A percentile compares a stretch with the other conserved stretches of the same genome.
These are phyloP conservation scores for Cynocephalus volans DNA, from an alignment of 2,113 vertebrate genomes.

Conservation along the genomic window DNA sequence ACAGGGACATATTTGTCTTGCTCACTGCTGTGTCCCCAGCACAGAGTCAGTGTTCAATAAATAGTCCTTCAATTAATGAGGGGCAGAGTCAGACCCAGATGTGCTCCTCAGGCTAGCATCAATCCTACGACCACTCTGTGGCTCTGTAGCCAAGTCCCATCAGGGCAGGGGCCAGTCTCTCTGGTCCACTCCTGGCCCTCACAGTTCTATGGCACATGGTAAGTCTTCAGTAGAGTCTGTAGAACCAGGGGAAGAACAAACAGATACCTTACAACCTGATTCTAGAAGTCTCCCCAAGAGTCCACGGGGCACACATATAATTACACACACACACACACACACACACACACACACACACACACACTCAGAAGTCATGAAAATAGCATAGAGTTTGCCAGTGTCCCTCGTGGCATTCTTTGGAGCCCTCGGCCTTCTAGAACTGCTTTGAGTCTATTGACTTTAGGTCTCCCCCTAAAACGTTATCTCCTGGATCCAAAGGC, in stretches of 20 bases:
- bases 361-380: background rate
- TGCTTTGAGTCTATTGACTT: conserved; percentile 37
- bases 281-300: conserved; percentile 20
- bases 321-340: background rate
- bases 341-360: no score
- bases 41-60: background rate
- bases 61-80: background rate
- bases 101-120: background rate
- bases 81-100: background rate
- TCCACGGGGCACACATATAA: background rate
- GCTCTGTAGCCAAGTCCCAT: background rate
- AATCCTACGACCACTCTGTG: background rate
- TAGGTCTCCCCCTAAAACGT: conserved; percentile 23
- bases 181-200: background rate
- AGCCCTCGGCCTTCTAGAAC: background rate
- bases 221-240: background rate
- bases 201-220: background rate
- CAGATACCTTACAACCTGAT: background rate
- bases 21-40: background rate
- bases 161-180: background rate
- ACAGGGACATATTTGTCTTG: background rate
- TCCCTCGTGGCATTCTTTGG: background rate
- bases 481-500: conserved; percentile 56
- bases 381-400: background rate
- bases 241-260: background rate